Evolutionary conservation across 1,140 invertebrate species (phyloP).

Genomic region (Thaumatotibia leucotreta): DNA sequence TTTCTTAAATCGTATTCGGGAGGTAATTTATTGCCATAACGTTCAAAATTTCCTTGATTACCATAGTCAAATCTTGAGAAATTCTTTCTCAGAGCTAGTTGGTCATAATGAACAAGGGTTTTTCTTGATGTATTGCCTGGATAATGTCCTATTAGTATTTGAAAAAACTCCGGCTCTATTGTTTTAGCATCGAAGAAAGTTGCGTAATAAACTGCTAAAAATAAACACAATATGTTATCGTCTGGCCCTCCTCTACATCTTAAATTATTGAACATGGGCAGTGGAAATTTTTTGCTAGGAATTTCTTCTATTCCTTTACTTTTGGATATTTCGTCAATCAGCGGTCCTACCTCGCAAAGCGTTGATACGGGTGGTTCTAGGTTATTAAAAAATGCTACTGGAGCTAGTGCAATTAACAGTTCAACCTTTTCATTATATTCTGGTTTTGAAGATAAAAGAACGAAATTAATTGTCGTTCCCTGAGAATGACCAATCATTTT

Average conservation of each 20-base stretch:
- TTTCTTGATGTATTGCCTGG: not conserved
- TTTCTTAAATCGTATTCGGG: not conserved
- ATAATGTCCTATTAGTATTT: not conserved
- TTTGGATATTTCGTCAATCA: not conserved
- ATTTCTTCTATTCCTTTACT: not conserved
- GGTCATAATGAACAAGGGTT: not conserved
- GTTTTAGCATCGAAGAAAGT: not conserved
- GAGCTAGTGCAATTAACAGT: conserved; percentile 78
- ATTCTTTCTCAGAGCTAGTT: not conserved
- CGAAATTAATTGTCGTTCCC: conserved; percentile 81
- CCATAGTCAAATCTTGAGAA: not conserved
- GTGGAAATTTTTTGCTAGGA: not conserved
- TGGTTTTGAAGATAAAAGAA: conserved; percentile 71
- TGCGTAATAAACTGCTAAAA: not conserved
- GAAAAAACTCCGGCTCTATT: not conserved
- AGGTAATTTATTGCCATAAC: not conserved
- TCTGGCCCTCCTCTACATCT: not conserved
- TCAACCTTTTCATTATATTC: conserved; percentile 79
- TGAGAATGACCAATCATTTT: conserved; percentile 78
- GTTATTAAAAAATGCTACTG: conserved; percentile 76
- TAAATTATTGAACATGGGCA: not conserved
- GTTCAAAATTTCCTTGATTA: not conserved
- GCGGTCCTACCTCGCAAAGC: not conserved
- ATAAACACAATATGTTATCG: not conserved
- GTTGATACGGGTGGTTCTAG: conserved; percentile 23